A percentile compares a stretch with the other conserved stretches of the same genome.
Conservation (phyloP, 1,140 invertebrate genomes). For the Bombus affinis region DNA sequence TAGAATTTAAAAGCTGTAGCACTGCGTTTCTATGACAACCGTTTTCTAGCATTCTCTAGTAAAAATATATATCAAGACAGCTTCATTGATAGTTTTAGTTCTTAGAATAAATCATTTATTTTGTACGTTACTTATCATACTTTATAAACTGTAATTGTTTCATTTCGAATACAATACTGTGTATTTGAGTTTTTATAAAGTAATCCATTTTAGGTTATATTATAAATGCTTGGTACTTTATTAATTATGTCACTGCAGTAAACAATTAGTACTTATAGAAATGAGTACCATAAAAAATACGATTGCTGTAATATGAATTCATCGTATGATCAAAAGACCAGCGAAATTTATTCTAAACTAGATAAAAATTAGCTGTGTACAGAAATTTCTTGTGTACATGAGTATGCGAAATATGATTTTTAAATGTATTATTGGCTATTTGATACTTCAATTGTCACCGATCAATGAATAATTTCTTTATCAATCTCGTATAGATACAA, state of each 20-base stretch:
- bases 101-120: not conserved
- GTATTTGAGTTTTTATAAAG: not conserved
- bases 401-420: not conserved
- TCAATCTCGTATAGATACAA: not conserved
- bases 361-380: not conserved
- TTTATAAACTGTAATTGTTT: not conserved
- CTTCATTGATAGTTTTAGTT: not conserved
- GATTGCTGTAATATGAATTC: not conserved
- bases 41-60: not conserved
- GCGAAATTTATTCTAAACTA: not conserved
- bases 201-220: not conserved
- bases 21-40: conserved; percentile 48
- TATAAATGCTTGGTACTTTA: not conserved
- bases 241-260: not conserved
- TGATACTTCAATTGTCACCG: not conserved
- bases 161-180: not conserved
- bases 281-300: not conserved
- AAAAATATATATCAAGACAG: not conserved
- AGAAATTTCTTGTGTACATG: not conserved
- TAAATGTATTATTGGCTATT: not conserved
- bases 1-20: conserved; percentile 20
- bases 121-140: not conserved
- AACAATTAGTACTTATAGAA: not conserved
- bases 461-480: conserved; percentile 23
- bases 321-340: not conserved